phyloP scores from a whole-genome alignment of 2,888 invertebrate species.

The Microplitis deprimator region DNA sequence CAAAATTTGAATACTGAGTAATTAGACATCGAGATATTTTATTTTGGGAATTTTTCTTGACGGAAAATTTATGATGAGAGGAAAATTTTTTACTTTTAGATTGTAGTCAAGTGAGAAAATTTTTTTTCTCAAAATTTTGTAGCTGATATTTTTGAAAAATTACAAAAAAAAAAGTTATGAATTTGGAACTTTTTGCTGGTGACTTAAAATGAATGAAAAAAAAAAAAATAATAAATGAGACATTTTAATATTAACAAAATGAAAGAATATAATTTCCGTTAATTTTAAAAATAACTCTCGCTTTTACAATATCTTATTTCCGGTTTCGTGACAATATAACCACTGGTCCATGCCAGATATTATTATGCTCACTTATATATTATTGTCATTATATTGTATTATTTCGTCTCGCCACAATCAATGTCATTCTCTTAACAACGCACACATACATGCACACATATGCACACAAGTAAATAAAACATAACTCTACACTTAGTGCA shows the following conservation, averaged over 20 bases:
- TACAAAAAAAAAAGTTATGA: too few relatives aligned
- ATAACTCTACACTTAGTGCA: slow-evolving; percentile 2
- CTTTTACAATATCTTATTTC: slow-evolving; percentile 50
- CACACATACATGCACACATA: not conserved
- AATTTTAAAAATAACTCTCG: slow-evolving; percentile 40
- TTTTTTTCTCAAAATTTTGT: too few relatives aligned
- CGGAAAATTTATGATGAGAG: too few relatives aligned
- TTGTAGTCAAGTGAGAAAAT: too few relatives aligned
- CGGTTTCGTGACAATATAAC: slow-evolving; percentile 57
- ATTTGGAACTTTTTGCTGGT: too few relatives aligned
- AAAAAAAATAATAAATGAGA: not conserved
- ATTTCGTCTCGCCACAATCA: slow-evolving; percentile 31
- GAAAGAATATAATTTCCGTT: not conserved
- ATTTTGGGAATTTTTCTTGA: too few relatives aligned
- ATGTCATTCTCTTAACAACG: not conserved
- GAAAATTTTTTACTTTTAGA: too few relatives aligned
- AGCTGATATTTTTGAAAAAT: too few relatives aligned
- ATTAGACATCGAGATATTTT: too few relatives aligned
- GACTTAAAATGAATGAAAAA: not conserved
- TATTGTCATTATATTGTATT: not conserved
- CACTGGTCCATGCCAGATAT: slow-evolving; percentile 57
- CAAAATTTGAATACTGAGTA: too few relatives aligned
- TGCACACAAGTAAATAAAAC: not conserved
- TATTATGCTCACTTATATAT: slow-evolving; percentile 32
- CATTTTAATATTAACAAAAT: not conserved